Evolutionary conservation across 2,888 invertebrate genomes (phyloP).

Genomic region (Zootermopsis nevadensis): DNA sequence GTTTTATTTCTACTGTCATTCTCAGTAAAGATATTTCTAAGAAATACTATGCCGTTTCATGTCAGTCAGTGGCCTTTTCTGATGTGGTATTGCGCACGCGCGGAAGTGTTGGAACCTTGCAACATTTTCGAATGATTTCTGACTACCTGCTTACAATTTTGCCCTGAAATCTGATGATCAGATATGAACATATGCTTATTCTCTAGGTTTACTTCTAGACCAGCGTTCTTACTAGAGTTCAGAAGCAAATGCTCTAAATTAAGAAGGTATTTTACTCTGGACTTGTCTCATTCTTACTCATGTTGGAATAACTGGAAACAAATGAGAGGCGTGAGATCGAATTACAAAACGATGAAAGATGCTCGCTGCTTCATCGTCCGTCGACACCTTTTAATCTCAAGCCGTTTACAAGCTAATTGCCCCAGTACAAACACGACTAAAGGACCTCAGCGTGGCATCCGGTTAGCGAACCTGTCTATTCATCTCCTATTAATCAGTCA

Average conservation of each 20-base stretch:
- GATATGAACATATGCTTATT: no score
- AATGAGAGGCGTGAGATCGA: neutral
- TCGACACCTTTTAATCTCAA: neutral
- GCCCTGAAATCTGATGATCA: no score
- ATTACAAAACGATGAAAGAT: neutral
- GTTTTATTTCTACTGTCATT: no score
- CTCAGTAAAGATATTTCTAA: no score
- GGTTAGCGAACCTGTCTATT: constrained; percentile 36
- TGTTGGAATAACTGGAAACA: neutral
- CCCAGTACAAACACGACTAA: constrained; percentile 12
- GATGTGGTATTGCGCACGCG: no score
- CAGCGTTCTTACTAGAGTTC: no score
- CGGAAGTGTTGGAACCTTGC: no score
- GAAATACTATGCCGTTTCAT: no score
- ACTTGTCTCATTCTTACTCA: neutral
- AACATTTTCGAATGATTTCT: no score
- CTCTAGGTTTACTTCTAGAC: no score
- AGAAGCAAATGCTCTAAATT: neutral
- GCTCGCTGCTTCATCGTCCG: constrained; percentile 8
- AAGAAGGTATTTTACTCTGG: neutral
- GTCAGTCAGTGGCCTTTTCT: no score
- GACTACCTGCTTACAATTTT: no score
- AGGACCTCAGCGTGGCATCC: constrained; percentile 23
- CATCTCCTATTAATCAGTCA: constrained; percentile 43
- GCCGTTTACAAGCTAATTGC: constrained; percentile 29